Evolutionary conservation across 92 coral and sea anemone genomes (phyloP).

Genomic region (Parazoanthus swiftii): DNA sequence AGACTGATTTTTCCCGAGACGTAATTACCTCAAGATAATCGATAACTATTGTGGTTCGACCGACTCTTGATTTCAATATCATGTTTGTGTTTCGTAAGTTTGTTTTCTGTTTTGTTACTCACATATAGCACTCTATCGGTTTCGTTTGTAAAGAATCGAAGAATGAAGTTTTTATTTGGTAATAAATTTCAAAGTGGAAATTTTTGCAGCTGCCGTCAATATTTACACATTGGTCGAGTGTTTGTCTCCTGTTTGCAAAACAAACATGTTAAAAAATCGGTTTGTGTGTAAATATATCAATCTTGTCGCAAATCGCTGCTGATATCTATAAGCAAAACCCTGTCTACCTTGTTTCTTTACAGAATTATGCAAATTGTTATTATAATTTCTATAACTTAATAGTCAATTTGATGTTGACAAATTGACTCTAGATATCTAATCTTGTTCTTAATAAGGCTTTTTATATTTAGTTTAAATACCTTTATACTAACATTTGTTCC

Average conservation of each 20-base stretch:
- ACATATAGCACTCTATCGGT: not conserved
- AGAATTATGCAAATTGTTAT: not conserved
- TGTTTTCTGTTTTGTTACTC: not conserved
- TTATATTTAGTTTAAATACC: too few relatives aligned
- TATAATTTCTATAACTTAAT: not conserved
- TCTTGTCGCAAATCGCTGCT: not conserved
- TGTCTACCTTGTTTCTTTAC: not conserved
- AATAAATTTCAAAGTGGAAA: not conserved
- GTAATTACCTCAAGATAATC: not conserved
- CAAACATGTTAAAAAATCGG: not conserved
- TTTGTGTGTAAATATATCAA: not conserved
- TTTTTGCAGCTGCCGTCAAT: slow-evolving; percentile 2
- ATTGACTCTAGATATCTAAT: too few relatives aligned
- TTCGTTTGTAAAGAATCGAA: not conserved
- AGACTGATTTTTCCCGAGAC: not conserved
- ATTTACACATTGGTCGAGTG: not conserved
- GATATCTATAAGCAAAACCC: not conserved
- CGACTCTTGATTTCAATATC: not conserved
- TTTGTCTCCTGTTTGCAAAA: not conserved
- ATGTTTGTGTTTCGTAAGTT: not conserved
- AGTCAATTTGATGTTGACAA: too few relatives aligned
- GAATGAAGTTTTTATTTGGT: not conserved
- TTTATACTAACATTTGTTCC: too few relatives aligned
- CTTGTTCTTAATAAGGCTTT: too few relatives aligned
- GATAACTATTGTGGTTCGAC: not conserved